Evolutionary conservation across 2,113 vertebrate species (phyloP), one percentile per base, ranked within the genome.

Genomic region (Hystrix cristata): DNA sequence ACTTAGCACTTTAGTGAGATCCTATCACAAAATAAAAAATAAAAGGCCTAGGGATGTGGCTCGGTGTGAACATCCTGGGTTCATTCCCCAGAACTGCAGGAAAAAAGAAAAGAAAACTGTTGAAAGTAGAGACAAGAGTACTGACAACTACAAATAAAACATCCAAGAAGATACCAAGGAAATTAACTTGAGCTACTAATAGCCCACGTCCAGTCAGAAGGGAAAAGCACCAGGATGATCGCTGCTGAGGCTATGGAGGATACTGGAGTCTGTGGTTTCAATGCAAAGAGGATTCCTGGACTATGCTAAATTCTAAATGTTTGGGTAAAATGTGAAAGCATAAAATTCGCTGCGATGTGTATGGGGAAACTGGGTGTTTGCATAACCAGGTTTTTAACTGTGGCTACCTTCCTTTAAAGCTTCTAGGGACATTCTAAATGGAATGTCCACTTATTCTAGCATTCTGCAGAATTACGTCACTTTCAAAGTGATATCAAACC

Each of bases 401-500:
- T 19, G 34, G 13, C 53, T 82, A 25, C 59, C 19, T 91, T 88
- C 83, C 25, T 79, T 74, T 82, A 82, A 89, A 59, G 38, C 43
- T 7, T 91, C 11, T 79, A 34, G 25, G n/a, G 27, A 57, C 14
- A 72, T 79, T 85, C 34, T 85, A 85, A 72, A 57, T 13, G 25
- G 7, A 7, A 23, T 51, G 43, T 57, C 46, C 48, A 27, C 25
- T 83, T 80, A 86, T 93, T 69, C 43, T 4, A 91, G 48, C 18
- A 6, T 87, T 29, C 34, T 16, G 23, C 1, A 10, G 43, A 81
- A 65, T 93, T 29, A 38, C 13, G 55, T 16, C 74, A 87, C n/a
- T 95, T 85, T 79, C 23, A 89, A 92, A 88, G 31, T 57, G 60
- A 82, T 65, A 8, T 25, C 43, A 92, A 87, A 14, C 55, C 46